Evolutionary conservation across 1,140 invertebrate species (phyloP).

Genomic region (Leptinotarsa lineolata): DNA sequence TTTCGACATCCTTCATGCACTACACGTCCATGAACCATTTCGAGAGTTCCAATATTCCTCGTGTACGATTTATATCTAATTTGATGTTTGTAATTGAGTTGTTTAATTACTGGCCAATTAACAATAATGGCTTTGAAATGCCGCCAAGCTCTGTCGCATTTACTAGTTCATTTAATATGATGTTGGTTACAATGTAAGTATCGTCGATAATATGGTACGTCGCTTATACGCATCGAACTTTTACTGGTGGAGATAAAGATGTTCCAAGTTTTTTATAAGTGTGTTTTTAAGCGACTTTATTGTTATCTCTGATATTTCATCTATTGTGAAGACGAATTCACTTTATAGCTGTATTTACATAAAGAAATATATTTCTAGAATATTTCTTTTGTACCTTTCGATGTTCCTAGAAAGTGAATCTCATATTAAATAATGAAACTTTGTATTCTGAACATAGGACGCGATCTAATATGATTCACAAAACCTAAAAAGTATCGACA

Average conservation of each 20-base stretch:
- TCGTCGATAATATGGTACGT: neutral
- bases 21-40: too few species aligned
- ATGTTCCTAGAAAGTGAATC: too few species aligned
- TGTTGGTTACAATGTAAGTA: conserved; percentile 13
- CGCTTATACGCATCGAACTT: neutral
- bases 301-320: neutral
- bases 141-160: conserved; percentile 15
- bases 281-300: neutral
- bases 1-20: too few species aligned
- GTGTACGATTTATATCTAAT: conserved; percentile 8
- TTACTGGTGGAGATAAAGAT: neutral
- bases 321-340: neutral
- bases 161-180: neutral
- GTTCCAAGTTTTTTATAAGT: neutral
- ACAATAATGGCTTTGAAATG: conserved; percentile 17
- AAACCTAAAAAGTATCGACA: too few species aligned
- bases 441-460: too few species aligned
- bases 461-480: too few species aligned
- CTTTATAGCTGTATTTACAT: neutral
- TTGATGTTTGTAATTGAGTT: conserved; percentile 16
- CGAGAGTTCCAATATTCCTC: too few species aligned
- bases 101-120: conserved; percentile 20
- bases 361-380: too few species aligned
- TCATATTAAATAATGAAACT: too few species aligned
- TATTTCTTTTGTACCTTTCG: too few species aligned